Conservation (phyloP, 2,113 vertebrate genomes). For the Notothenia coriiceps region DNA sequence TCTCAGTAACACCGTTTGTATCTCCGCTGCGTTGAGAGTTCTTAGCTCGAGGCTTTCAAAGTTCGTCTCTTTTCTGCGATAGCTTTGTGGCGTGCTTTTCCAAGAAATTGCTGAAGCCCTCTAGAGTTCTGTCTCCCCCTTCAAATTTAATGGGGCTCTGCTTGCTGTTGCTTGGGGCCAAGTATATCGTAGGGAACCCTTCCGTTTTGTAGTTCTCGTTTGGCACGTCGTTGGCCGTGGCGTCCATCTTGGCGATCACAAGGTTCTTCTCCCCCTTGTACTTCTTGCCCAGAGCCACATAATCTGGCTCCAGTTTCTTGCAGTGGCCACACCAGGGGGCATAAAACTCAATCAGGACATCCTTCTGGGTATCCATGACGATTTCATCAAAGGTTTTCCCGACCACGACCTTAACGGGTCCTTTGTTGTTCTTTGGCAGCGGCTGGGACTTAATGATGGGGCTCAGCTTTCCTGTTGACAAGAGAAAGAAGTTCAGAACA, state of each 20-base stretch:
- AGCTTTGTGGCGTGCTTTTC: constrained; percentile 90
- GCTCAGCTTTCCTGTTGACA: constrained; percentile 90
- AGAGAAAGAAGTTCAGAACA: background rate
- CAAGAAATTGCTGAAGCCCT: constrained; percentile 92
- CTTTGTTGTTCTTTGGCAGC: constrained; percentile 95
- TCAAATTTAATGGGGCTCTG: constrained; percentile 92
- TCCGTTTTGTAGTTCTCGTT: constrained; percentile 90
- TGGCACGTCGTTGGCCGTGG: constrained; percentile 91
- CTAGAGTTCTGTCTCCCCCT: constrained; percentile 90
- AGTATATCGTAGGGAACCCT: constrained; percentile 97
- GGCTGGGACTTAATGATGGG: constrained; percentile 95
- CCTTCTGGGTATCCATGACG: constrained; percentile 92
- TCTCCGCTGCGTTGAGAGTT: constrained; percentile 57
- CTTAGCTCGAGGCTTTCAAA: constrained; percentile 79
- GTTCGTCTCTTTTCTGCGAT: constrained; percentile 89
- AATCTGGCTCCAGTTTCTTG: constrained; percentile 94
- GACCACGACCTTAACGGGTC: constrained; percentile 94
- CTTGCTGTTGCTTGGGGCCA: constrained; percentile 91
- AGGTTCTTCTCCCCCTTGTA: constrained; percentile 92
- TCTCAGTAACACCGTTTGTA: constrained; percentile 67
- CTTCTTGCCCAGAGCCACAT: constrained; percentile 91
- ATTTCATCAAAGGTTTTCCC: constrained; percentile 95
- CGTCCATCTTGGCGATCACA: constrained; percentile 98
- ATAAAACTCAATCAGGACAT: constrained; percentile 97
- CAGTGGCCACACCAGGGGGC: constrained; percentile 99